Percentiles rank a stretch among this genome's conserved stretches.
Conservation (phyloP, 2,888 invertebrate genomes). For the Drosophila melanosoma region DNA sequence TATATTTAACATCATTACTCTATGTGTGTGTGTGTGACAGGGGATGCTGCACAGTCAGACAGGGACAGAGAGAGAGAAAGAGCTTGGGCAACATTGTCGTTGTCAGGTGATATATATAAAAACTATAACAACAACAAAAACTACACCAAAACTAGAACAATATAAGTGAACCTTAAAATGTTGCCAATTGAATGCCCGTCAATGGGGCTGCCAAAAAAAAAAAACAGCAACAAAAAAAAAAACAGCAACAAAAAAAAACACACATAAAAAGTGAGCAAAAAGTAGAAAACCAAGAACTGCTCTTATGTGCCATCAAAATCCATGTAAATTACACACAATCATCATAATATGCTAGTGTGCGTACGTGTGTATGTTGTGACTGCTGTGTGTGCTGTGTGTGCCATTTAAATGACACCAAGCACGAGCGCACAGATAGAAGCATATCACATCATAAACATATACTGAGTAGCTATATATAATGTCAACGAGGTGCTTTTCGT, state of each 20-base stretch:
- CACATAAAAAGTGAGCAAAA: background rate
- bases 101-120: constrained; percentile 49
- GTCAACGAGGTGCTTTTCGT: background rate
- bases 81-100: constrained; percentile 1
- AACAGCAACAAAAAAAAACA: background rate
- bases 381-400: constrained; percentile 34
- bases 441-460: constrained; percentile 21
- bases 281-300: background rate
- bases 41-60: constrained; percentile 20
- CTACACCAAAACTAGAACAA: constrained; percentile 36
- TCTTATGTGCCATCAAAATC: constrained; percentile 62
- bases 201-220: constrained; percentile 54
- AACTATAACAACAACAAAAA: constrained; percentile 41
- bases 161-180: constrained; percentile 57
- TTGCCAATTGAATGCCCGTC: constrained; percentile 67
- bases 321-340: constrained; percentile 78
- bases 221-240: constrained; percentile 8
- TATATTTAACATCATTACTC: constrained; percentile 43
- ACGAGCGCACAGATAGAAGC: constrained; percentile 50
- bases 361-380: constrained; percentile 24
- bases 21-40: constrained; percentile 10
- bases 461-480: background rate
- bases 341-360: constrained; percentile 55
- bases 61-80: background rate
- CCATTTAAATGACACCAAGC: constrained; percentile 62